A percentile compares a stretch with the other conserved stretches of the same genome.
Conservation (phyloP, 2,888 invertebrate species). For the Nomada fucata region DNA sequence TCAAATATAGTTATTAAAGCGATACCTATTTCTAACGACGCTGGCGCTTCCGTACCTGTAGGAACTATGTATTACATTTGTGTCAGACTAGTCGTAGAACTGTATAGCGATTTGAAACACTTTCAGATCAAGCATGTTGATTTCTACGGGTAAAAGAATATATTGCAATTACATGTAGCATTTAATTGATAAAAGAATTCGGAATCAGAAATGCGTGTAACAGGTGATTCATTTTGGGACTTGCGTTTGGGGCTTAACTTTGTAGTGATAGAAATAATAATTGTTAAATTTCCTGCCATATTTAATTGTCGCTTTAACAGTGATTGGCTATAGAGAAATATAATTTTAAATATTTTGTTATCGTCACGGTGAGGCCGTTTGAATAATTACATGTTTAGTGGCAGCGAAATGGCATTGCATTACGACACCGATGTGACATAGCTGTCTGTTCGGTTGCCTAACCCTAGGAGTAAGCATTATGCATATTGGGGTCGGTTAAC, state of each 20-base stretch:
- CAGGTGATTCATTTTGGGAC: too few species aligned
- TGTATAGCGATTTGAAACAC: background rate
- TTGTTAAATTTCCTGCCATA: too few species aligned
- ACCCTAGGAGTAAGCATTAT: constrained; percentile 69
- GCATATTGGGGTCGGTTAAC: constrained; percentile 73
- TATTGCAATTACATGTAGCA: constrained; percentile 11
- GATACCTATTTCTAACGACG: constrained; percentile 58
- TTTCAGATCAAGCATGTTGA: background rate
- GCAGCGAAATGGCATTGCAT: constrained; percentile 57
- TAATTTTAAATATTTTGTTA: background rate
- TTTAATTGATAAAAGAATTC: too few species aligned
- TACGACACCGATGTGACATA: constrained; percentile 37
- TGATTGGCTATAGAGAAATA: background rate
- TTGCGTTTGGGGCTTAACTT: too few species aligned
- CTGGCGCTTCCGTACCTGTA: background rate
- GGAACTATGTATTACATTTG: constrained; percentile 10
- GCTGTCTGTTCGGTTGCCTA: constrained; percentile 67
- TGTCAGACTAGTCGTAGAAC: constrained; percentile 16
- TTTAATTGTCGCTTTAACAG: background rate
- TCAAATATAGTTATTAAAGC: constrained; percentile 31
- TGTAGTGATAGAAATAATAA: too few species aligned
- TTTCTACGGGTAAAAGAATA: background rate
- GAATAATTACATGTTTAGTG: constrained; percentile 2
- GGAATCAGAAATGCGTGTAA: too few species aligned
- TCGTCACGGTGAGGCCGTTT: background rate